phyloP scores from a whole-genome alignment of 2,888 invertebrate genomes.

The Serripes groenlandicus region DNA sequence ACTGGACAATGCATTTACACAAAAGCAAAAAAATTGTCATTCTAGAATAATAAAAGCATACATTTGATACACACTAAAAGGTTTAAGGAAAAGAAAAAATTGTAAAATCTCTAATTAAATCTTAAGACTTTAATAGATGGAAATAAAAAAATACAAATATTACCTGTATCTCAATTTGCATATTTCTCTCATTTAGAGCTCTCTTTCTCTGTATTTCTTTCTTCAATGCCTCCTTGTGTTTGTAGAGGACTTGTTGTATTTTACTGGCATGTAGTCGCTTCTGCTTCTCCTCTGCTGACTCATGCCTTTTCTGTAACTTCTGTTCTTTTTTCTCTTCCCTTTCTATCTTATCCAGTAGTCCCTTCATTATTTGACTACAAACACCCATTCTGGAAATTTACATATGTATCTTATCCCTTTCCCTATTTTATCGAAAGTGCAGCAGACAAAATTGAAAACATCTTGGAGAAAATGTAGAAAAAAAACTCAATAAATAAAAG shows the following conservation, averaged over 20 bases:
- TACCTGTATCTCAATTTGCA: conserved; percentile 95
- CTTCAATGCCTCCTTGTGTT: conserved; percentile 96
- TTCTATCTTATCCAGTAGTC: conserved; percentile 86
- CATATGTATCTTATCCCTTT: no score
- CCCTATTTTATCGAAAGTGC: no score
- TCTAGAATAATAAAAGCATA: no score
- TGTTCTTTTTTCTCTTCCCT: conserved; percentile 84
- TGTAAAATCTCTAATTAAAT: no score
- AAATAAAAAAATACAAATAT: conserved; percentile 32
- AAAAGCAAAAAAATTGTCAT: no score
- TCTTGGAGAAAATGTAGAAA: no score
- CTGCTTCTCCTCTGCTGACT: conserved; percentile 88
- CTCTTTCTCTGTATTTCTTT: conserved; percentile 97
- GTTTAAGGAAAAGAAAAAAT: no score
- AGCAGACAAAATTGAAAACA: no score
- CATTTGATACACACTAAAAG: no score
- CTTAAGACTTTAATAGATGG: no score
- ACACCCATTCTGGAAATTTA: conserved; percentile 83
- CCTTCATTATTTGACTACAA: conserved; percentile 84
- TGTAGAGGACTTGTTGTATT: conserved; percentile 92
- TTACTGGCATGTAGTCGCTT: conserved; percentile 88
- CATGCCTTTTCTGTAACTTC: conserved; percentile 83
- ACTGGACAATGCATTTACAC: no score
- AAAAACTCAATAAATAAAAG: no score
- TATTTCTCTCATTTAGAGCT: conserved; percentile 89